Percentiles rank a stretch among this genome's conserved stretches.
Conservation (phyloP, 1,140 invertebrate genomes). For the Drosophila serrata region DNA sequence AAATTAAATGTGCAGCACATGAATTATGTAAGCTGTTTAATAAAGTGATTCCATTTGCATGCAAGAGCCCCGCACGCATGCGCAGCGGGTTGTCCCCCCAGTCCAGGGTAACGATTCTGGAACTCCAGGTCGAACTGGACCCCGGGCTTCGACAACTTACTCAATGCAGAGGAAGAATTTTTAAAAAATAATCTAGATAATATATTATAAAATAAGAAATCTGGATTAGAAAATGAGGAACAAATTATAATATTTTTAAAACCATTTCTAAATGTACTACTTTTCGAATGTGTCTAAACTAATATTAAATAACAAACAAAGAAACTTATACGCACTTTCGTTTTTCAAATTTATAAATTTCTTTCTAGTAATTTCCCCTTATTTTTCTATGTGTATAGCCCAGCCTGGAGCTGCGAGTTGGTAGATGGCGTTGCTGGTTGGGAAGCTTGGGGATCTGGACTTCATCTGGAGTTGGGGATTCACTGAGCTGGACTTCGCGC, state of each 20-base stretch:
- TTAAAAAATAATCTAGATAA: neutral
- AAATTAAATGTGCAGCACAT: conserved; percentile 84
- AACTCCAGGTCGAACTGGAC: conserved; percentile 34
- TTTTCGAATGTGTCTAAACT: no score
- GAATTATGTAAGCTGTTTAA: conserved; percentile 85
- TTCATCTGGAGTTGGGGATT: conserved; percentile 25
- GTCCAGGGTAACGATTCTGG: conserved; percentile 36
- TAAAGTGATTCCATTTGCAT: conserved; percentile 85
- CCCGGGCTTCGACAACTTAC: conserved; percentile 71
- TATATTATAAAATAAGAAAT: neutral
- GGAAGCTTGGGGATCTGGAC: conserved; percentile 32
- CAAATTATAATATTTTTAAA: no score
- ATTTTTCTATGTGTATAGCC: conserved; percentile 3
- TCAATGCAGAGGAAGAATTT: conserved; percentile 24
- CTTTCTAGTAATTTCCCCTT: neutral
- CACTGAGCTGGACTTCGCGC: conserved; percentile 58
- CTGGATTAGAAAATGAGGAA: neutral
- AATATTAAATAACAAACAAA: no score
- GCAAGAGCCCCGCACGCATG: conserved; percentile 81
- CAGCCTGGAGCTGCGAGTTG: conserved; percentile 40
- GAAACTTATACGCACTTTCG: no score
- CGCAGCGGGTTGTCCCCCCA: conserved; percentile 69
- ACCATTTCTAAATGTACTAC: neutral
- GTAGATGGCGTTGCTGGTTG: conserved; percentile 7
- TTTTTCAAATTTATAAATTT: neutral